These are phyloP conservation scores for Drosophila mayaguana DNA, from an alignment of 2,888 invertebrate species.

Conservation along the genomic window DNA sequence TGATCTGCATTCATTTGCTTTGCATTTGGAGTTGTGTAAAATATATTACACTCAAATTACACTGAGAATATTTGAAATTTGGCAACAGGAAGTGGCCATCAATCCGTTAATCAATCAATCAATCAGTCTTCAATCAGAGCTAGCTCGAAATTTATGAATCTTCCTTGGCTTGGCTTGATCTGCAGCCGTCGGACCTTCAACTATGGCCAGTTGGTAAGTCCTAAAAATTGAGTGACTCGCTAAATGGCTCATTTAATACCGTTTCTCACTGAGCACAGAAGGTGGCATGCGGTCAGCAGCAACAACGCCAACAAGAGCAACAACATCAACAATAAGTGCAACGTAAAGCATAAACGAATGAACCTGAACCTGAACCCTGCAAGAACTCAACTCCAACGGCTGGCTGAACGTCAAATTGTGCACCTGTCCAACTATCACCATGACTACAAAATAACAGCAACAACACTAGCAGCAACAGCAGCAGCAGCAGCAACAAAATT, in stretches of 20 bases:
- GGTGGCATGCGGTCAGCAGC: slow-evolving; percentile 76
- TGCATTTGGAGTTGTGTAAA: background rate
- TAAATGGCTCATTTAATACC: slow-evolving; percentile 77
- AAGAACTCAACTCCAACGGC: slow-evolving; percentile 65
- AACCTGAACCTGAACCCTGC: slow-evolving; percentile 62
- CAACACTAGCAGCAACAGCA: slow-evolving; percentile 15
- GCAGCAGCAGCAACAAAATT: slow-evolving; percentile 37
- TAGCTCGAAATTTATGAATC: slow-evolving; percentile 25
- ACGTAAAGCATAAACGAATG: slow-evolving; percentile 75
- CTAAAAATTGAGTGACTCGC: slow-evolving; percentile 72
- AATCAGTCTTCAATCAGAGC: slow-evolving; percentile 42
- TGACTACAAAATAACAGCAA: slow-evolving; percentile 66
- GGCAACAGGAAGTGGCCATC: slow-evolving; percentile 33
- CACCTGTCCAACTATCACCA: slow-evolving; percentile 83
- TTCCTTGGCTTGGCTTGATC: background rate
- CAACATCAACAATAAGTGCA: slow-evolving; percentile 35
- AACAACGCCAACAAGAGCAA: slow-evolving; percentile 24
- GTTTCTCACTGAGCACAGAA: slow-evolving; percentile 75
- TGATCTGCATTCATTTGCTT: slow-evolving; percentile 3
- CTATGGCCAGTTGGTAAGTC: slow-evolving; percentile 59
- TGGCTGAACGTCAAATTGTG: slow-evolving; percentile 76
- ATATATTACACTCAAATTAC: slow-evolving; percentile 3
- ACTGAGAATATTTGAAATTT: background rate
- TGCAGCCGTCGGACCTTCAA: slow-evolving; percentile 15
- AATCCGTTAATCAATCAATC: background rate